Percentiles rank a stretch among this genome's conserved stretches.
Conservation (phyloP, 2,113 vertebrate species). For the Hyperopisus bebe region DNA sequence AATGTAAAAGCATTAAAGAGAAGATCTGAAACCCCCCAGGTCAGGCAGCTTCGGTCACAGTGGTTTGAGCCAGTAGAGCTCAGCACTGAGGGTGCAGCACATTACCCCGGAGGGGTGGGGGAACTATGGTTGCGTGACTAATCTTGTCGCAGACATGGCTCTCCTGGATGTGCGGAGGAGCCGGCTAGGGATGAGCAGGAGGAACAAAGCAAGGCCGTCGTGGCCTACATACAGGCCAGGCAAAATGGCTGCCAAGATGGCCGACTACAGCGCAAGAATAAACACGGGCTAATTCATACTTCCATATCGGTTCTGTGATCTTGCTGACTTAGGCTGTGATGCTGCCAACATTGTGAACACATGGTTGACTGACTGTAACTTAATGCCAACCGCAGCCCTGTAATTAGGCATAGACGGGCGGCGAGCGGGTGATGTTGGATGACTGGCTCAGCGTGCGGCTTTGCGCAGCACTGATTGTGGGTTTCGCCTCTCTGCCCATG, state of each 20-base stretch:
- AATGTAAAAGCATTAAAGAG: conserved; percentile 20
- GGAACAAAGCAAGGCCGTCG: background rate
- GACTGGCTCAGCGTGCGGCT: background rate
- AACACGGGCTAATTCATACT: background rate
- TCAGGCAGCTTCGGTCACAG: background rate
- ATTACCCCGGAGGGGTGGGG: background rate
- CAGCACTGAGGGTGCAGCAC: background rate
- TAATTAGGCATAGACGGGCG: background rate
- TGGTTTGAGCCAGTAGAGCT: conserved; percentile 20
- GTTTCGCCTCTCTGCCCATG: background rate
- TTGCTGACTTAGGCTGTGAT: background rate
- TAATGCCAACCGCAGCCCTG: background rate
- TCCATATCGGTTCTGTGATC: background rate
- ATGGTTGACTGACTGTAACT: background rate
- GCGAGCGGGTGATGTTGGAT: background rate
- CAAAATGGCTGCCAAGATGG: background rate
- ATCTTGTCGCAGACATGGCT: background rate
- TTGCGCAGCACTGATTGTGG: background rate
- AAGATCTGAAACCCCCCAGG: background rate
- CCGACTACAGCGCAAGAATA: background rate
- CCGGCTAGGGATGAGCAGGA: background rate
- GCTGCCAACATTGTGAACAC: background rate
- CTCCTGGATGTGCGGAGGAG: background rate
- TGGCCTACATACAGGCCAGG: background rate
- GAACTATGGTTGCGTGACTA: background rate